Base-by-base conservation (phyloP, 2,888 invertebrate genomes). In the Meliscaeva auricollis region DNA sequence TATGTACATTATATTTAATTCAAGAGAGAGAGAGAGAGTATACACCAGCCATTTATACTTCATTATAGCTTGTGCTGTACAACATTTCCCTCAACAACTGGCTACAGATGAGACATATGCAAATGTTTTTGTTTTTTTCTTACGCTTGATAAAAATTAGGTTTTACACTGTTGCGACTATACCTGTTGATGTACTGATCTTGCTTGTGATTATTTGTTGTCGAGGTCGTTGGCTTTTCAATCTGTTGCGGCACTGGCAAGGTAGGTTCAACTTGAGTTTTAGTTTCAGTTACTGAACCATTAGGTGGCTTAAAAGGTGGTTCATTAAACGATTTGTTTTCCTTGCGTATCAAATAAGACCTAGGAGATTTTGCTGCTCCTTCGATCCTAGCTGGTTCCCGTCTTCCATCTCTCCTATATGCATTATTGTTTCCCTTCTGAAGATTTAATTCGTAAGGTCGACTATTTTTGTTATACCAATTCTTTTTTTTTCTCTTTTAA, bases 301-400 rank as follows among this genome's bases (percentile, higher is more conserved):
- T n/a, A n/a, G n/a, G n/a, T n/a, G n/a, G n/a, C n/a, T n/a, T n/a
- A n/a, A n/a, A n/a, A n/a, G n/a, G n/a, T n/a, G n/a, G n/a, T n/a
- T n/a, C n/a, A n/a, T n/a, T n/a, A n/a, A n/a, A n/a, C n/a, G n/a
- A n/a, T n/a, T n/a, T n/a, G n/a, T n/a, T n/a, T n/a, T n/a, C n/a
- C n/a, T n/a, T n/a, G n/a, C n/a, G n/a, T n/a, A n/a, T 44, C 44
- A 48, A 52, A 48, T 58, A 72, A 56, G 70, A 56, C 44, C 56
- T 69, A 44, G 54, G 50, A 11, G 50, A 50, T 50, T 50, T 22
- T 13, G 13, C 50, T 50, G 50, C 50, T 30, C 22, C 11, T 41
- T 6, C 32, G 58, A 46, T 38, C 17, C 7, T 72, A 13, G 64
- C 32, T 48, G 58, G 58, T 30, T 58, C 46, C 35, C 70, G 50